Conservation (phyloP, 2,797 vertebrate species). For the Chiropotes sagulatus region DNA sequence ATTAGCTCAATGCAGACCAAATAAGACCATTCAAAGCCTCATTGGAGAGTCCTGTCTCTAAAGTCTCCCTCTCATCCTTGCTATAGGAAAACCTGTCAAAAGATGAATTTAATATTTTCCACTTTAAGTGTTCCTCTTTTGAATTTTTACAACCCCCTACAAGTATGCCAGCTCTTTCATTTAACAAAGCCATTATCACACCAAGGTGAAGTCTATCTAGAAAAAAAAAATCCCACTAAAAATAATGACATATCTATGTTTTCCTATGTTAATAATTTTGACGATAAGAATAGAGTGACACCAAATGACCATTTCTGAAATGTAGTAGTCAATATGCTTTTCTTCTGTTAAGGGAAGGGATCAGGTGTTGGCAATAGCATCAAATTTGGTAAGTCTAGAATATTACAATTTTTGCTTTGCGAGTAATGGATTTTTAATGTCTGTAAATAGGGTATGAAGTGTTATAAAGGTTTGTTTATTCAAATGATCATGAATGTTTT, state of each 20-base stretch:
- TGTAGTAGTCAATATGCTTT: background rate
- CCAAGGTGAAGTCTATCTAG: constrained; percentile 64
- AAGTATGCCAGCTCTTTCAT: constrained; percentile 57
- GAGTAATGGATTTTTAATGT: constrained; percentile 33
- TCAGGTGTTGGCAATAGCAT: background rate
- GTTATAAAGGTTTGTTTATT: constrained; percentile 51
- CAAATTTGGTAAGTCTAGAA: background rate
- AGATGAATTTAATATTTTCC: constrained; percentile 52
- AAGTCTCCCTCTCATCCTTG: constrained; percentile 47
- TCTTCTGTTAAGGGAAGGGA: background rate
- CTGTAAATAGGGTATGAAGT: background rate
- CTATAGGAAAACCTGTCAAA: constrained; percentile 55
- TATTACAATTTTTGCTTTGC: constrained; percentile 21
- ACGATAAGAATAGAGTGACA: constrained; percentile 28
- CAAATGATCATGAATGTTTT: background rate
- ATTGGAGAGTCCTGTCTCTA: constrained; percentile 31
- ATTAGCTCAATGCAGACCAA: constrained; percentile 70
- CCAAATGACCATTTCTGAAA: constrained; percentile 34
- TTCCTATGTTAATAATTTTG: constrained; percentile 37
- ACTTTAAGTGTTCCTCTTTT: constrained; percentile 49
- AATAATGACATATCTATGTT: constrained; percentile 27
- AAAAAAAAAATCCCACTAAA: background rate
- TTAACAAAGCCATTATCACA: constrained; percentile 67
- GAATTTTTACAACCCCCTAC: constrained; percentile 58
- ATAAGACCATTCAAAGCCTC: constrained; percentile 53